Percentiles rank a stretch among this genome's conserved stretches.
Conservation (phyloP, 2,797 vertebrate genomes). For the Miichthys miiuy region DNA sequence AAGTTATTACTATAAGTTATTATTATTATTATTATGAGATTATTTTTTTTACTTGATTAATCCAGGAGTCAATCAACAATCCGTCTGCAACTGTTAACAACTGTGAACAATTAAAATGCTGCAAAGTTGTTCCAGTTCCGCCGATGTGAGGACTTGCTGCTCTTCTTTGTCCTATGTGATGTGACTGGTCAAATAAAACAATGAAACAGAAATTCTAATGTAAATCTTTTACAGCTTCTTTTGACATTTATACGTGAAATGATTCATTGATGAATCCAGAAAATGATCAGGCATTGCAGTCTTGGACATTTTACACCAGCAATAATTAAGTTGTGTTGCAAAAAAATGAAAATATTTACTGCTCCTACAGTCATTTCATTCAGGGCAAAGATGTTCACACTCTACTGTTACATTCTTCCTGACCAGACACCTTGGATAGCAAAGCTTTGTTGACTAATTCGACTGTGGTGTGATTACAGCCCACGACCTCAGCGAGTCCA, state of each 20-base stretch:
- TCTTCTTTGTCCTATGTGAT: background rate
- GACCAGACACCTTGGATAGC: background rate
- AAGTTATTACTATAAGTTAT: background rate
- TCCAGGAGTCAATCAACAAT: background rate
- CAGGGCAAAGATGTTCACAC: background rate
- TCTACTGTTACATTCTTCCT: background rate
- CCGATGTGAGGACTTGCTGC: background rate
- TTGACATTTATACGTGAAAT: background rate
- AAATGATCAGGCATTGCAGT: background rate
- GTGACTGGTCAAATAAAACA: background rate
- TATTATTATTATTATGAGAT: no score
- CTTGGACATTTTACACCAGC: background rate
- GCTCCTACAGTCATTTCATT: background rate
- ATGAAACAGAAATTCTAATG: background rate
- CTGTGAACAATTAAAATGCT: background rate
- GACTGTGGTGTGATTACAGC: background rate
- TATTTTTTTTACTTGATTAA: no score
- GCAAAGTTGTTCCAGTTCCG: no score
- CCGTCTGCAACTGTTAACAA: background rate
- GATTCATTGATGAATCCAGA: background rate
- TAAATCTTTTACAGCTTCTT: background rate
- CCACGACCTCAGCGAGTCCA: conserved; percentile 4
- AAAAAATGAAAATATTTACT: background rate
- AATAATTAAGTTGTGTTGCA: background rate
- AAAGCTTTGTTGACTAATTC: conserved; percentile 23